phyloP scores from a whole-genome alignment of 53 echinoderm and acorn worm species.

The Mesocentrotus franciscanus region DNA sequence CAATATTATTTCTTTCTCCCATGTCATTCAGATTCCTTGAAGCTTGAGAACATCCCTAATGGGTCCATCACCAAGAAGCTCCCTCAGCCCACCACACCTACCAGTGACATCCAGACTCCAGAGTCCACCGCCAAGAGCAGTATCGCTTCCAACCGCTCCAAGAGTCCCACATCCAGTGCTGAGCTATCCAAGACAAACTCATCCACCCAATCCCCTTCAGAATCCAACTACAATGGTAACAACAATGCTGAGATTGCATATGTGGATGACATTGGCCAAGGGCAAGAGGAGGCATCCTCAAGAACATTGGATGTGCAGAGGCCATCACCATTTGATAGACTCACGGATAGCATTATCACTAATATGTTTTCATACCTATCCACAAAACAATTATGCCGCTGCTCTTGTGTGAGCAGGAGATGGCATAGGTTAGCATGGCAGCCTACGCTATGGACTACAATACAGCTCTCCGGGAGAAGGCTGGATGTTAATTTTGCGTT shows the following conservation, averaged over 20 bases:
- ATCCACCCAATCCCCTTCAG: slow-evolving; percentile 48
- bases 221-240: slow-evolving; percentile 60
- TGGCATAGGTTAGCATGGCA: slow-evolving; percentile 95
- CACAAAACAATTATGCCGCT: slow-evolving; percentile 84
- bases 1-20: not conserved
- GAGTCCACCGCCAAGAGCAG: slow-evolving; percentile 75
- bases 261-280: not conserved
- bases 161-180: slow-evolving; percentile 71
- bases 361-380: slow-evolving; percentile 89
- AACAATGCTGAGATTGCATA: slow-evolving; percentile 43
- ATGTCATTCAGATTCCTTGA: slow-evolving; percentile 50
- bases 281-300: slow-evolving; percentile 26
- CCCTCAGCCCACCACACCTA: slow-evolving; percentile 55
- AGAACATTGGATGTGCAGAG: not conserved
- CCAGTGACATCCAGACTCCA: slow-evolving; percentile 70
- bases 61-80: slow-evolving; percentile 49
- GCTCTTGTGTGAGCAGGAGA: slow-evolving; percentile 82
- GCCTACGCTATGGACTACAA: slow-evolving; percentile 85
- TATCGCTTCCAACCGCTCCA: slow-evolving; percentile 70
- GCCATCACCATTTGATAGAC: slow-evolving; percentile 78
- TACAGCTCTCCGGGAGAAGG: slow-evolving; percentile 75
- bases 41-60: slow-evolving; percentile 65
- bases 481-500: slow-evolving; percentile 81
- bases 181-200: slow-evolving; percentile 59
- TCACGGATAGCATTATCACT: slow-evolving; percentile 86